Conservation (phyloP, 1,140 invertebrate species). For the honey bee (Apis mellifera) region DNA sequence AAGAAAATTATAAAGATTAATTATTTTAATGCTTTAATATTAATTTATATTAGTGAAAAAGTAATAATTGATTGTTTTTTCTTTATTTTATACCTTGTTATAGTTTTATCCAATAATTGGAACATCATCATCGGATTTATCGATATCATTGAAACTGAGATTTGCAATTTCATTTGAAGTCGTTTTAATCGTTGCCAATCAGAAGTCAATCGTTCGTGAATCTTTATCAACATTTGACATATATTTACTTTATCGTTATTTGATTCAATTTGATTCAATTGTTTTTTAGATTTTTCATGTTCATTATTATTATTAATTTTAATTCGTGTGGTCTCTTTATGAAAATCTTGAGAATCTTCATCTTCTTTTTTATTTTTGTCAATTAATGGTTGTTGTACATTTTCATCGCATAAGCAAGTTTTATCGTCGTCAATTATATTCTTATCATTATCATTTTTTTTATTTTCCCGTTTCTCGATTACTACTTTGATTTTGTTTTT, state of each 20-base stretch:
- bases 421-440: no score
- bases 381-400: no score
- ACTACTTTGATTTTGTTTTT: background rate
- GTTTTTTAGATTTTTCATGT: background rate
- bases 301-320: background rate
- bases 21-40: no score
- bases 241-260: background rate
- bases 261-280: background rate
- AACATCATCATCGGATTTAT: background rate
- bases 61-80: background rate
- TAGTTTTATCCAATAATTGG: conserved; percentile 4
- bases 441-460: background rate
- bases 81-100: conserved; percentile 17
- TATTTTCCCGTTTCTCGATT: background rate
- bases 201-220: background rate
- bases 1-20: no score
- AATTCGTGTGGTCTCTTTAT: no score
- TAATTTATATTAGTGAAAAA: no score
- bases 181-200: conserved; percentile 3
- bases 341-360: background rate
- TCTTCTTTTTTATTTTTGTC: no score
- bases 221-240: conserved; percentile 11
- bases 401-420: background rate
- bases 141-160: background rate
- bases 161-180: background rate